phyloP scores from a whole-genome alignment of 92 coral and sea anemone genomes.

The Zoanthus solanderi region DNA sequence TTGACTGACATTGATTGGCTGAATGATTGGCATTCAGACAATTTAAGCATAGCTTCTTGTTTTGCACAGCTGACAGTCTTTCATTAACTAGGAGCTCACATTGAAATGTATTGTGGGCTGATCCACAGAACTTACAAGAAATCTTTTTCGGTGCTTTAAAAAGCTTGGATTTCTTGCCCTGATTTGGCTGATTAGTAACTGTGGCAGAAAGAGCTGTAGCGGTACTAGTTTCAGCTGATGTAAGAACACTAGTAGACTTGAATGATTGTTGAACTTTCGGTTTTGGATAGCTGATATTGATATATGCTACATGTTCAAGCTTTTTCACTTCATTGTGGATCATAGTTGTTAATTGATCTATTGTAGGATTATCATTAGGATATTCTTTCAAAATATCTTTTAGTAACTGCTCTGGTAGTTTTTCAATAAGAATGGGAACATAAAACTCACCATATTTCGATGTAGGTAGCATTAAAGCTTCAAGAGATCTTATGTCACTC shows the following conservation, averaged over 20 bases:
- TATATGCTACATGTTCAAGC: slow-evolving; percentile 57
- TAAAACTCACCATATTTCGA: slow-evolving; percentile 63
- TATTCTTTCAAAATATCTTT: slow-evolving; percentile 54
- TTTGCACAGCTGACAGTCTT: slow-evolving; percentile 54
- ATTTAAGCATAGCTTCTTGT: slow-evolving; percentile 59
- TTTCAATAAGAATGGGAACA: slow-evolving; percentile 56
- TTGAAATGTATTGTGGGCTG: slow-evolving; percentile 57
- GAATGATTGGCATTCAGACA: slow-evolving; percentile 49
- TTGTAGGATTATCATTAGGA: slow-evolving; percentile 49
- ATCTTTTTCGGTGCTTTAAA: slow-evolving; percentile 57
- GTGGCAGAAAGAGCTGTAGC: slow-evolving; percentile 45
- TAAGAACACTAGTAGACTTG: slow-evolving; percentile 10
- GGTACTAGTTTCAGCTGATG: slow-evolving; percentile 39
- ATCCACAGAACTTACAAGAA: slow-evolving; percentile 56
- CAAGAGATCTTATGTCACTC: slow-evolving; percentile 62
- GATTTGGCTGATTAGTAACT: slow-evolving; percentile 32
- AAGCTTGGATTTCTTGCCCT: slow-evolving; percentile 49
- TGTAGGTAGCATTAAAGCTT: slow-evolving; percentile 50
- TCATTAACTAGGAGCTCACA: slow-evolving; percentile 54
- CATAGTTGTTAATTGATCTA: slow-evolving; percentile 36
- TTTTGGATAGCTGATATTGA: slow-evolving; percentile 22
- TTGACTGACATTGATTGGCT: slow-evolving; percentile 44
- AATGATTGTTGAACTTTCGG: slow-evolving; percentile 17
- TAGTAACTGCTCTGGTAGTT: slow-evolving; percentile 55
- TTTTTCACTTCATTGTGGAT: slow-evolving; percentile 60